Evolutionary conservation across 2,888 invertebrate genomes (phyloP), one percentile per base, ranked within the genome.

Genomic region (Apoderus coryli): DNA sequence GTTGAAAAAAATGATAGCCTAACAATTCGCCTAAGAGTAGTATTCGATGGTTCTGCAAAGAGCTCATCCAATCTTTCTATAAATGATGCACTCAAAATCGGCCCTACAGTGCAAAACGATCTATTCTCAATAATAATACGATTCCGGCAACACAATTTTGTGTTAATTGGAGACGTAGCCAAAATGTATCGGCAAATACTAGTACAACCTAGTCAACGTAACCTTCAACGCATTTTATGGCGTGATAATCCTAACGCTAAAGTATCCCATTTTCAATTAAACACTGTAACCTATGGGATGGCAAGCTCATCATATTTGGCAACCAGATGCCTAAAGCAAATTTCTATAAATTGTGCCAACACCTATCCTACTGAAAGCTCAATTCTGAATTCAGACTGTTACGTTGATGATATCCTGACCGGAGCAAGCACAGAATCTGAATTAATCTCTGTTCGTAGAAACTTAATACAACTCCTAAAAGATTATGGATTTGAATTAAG

Each of bases 1-100:
- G 24, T 29, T 4, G 23, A 24, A 13, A 29, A 29, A 11, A 6
- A 9, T 13, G 25, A 24, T 24, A 29, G 29, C 14, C 10, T 14
- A 4, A 29, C 29, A 9, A 29, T 12, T 13, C 13, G 4, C 7
- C n/a, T 19, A n/a, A 6, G 19, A 19, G 19, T 19, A 7, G 19
- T 19, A 7, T 19, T 19, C n/a, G n/a, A 19, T 19, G 19, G 7
- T 19, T 19, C 19, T 6, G 19, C 19, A 6, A 19, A 19, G n/a
- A 6, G 6, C n/a, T n/a, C 19, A 6, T 19, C 6, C n/a, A 6
- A 19, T 7, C 6, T n/a, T n/a, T 19, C 19, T n/a, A 6, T 19
- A 6, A 19, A 19, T 19, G 19, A 19, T 7, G n/a, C 6, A 7
- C 19, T 19, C n/a, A 7, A 7, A 7, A 7, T n/a, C 19, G 19